phyloP scores from a whole-genome alignment of 53 echinoderm and acorn worm species.

The Henricia sp. region DNA sequence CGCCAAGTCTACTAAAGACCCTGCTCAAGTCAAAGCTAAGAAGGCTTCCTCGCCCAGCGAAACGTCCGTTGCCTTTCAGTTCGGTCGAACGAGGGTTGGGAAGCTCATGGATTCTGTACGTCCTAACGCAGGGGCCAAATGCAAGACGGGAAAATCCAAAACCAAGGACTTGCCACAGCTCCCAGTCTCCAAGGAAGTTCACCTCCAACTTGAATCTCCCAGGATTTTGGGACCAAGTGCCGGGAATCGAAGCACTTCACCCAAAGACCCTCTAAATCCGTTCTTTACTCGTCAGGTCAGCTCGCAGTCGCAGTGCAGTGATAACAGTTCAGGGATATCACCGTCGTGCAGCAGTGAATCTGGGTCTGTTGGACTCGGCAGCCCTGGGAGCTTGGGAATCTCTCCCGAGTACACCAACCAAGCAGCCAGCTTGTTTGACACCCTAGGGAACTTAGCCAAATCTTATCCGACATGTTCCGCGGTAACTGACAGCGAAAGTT shows the following conservation, averaged over 20 bases:
- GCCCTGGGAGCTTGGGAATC: slow-evolving; percentile 84
- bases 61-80: slow-evolving; percentile 81
- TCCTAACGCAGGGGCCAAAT: slow-evolving; percentile 58
- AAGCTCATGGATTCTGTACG: slow-evolving; percentile 46
- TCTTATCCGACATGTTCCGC: slow-evolving; percentile 43
- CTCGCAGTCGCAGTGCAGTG: slow-evolving; percentile 84
- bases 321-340: slow-evolving; percentile 82
- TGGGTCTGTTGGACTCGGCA: slow-evolving; percentile 70
- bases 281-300: slow-evolving; percentile 86
- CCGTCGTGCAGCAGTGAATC: slow-evolving; percentile 75
- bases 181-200: slow-evolving; percentile 31
- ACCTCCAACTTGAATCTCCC: slow-evolving; percentile 23
- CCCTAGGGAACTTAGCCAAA: slow-evolving; percentile 36
- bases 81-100: slow-evolving; percentile 73
- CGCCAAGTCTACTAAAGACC: slow-evolving; percentile 24
- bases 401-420: slow-evolving; percentile 76
- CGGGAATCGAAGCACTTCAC: slow-evolving; percentile 16
- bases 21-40: slow-evolving; percentile 35
- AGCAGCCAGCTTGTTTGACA: slow-evolving; percentile 41
- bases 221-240: slow-evolving; percentile 1
- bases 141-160: slow-evolving; percentile 58
- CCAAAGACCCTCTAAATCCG: slow-evolving; percentile 53
- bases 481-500: slow-evolving; percentile 28
- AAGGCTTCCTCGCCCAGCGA: slow-evolving; percentile 69
- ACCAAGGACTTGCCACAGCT: slow-evolving; percentile 65